Evolutionary conservation across 2,888 invertebrate genomes (phyloP).

Genomic region (Chaetogeoica ovagalla): DNA sequence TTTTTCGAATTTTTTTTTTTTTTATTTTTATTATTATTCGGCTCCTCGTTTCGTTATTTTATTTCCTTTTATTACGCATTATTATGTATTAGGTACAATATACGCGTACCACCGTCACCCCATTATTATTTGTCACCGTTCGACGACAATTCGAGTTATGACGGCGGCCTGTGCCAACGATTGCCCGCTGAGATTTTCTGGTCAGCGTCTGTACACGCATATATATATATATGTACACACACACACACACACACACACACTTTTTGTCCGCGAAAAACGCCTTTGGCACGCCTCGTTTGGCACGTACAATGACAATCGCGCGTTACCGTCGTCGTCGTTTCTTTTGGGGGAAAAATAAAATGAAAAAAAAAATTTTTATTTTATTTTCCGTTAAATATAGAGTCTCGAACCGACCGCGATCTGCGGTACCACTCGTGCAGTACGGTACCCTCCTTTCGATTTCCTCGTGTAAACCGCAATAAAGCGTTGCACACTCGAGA

Average conservation of each 20-base stretch:
- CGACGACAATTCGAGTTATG: slow-evolving; percentile 9
- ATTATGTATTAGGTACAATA: slow-evolving; percentile 4
- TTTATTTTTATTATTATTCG: background rate
- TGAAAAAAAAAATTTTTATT: slow-evolving; percentile 1
- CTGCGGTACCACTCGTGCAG: too few species aligned
- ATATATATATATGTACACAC: too few species aligned
- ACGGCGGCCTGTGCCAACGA: background rate
- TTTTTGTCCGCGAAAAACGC: slow-evolving; percentile 30
- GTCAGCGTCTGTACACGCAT: slow-evolving; percentile 14
- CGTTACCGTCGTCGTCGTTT: slow-evolving; percentile 3
- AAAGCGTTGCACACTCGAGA: slow-evolving; percentile 3
- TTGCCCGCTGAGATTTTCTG: slow-evolving; percentile 46
- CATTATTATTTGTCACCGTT: slow-evolving; percentile 14
- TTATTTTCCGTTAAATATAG: slow-evolving; percentile 23
- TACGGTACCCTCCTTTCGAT: background rate
- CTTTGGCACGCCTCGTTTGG: slow-evolving; percentile 47
- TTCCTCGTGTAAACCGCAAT: slow-evolving; percentile 28
- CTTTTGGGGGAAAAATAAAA: background rate
- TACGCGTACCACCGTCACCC: background rate
- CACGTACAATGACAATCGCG: slow-evolving; percentile 27
- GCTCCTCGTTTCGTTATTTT: slow-evolving; percentile 7
- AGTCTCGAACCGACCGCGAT: background rate
- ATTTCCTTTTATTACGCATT: slow-evolving; percentile 25
- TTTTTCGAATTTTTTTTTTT: slow-evolving; percentile 7
- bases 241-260: too few species aligned